These are phyloP conservation scores for Cliona cf. orientalis DNA, from an alignment of 37 sponge, comb jelly and placozoan species.

Conservation along the genomic window DNA sequence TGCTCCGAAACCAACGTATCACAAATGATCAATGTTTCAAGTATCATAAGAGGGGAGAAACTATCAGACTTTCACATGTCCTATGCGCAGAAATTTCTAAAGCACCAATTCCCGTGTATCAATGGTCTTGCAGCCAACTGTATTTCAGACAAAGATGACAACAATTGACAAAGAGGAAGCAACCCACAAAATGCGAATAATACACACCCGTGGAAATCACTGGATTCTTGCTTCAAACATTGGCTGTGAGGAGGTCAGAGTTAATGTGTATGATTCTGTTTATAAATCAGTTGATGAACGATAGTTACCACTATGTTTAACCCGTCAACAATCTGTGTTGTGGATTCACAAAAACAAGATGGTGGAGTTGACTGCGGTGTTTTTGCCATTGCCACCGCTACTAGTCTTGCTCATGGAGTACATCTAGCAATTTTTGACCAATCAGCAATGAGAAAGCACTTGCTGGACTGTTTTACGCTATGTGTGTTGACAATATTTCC, in stretches of 20 bases:
- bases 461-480: constrained; percentile 28
- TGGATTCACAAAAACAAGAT: not conserved
- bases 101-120: constrained; percentile 7
- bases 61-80: constrained; percentile 17
- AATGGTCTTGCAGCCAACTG: too few relatives aligned
- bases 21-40: not conserved
- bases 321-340: not conserved
- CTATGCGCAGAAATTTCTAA: constrained; percentile 15
- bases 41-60: constrained; percentile 3
- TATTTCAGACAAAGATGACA: too few relatives aligned
- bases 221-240: constrained; percentile 32
- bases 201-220: constrained; percentile 12
- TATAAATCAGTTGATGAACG: constrained; percentile 16
- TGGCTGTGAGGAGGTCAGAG: not conserved
- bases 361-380: constrained; percentile 2
- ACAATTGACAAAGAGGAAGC: not conserved
- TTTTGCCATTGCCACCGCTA: constrained; percentile 9
- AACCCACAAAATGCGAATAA: not conserved
- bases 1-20: not conserved
- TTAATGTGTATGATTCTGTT: constrained; percentile 16
- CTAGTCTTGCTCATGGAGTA: constrained; percentile 21
- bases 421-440: constrained; percentile 15
- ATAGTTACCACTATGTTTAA: too few relatives aligned
- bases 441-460: constrained; percentile 47
- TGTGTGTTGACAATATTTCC: constrained; percentile 28